Percentiles rank a stretch among this genome's conserved stretches.
Conservation (phyloP, 1,140 invertebrate genomes). For the Dreissena rostriformis region DNA sequence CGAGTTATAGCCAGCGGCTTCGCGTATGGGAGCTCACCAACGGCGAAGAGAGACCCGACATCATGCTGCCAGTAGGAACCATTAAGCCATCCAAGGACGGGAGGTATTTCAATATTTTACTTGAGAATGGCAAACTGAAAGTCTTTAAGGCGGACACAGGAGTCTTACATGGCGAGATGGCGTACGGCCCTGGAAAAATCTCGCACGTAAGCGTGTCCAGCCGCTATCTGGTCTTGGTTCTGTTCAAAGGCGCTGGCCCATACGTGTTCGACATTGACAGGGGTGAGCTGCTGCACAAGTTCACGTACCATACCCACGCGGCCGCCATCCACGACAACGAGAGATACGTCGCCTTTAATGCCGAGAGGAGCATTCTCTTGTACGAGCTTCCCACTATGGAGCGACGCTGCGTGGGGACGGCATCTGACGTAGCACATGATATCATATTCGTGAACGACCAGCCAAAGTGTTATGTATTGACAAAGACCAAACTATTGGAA, state of each 20-base stretch:
- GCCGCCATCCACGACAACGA: conserved; percentile 95
- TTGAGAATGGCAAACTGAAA: conserved; percentile 62
- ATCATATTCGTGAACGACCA: conserved; percentile 64
- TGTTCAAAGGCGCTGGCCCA: conserved; percentile 94
- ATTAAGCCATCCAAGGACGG: conserved; percentile 71
- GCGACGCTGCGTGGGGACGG: conserved; percentile 64
- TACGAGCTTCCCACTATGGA: conserved; percentile 84
- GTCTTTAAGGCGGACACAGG: conserved; percentile 70
- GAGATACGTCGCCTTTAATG: conserved; percentile 92
- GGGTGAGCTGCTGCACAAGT: conserved; percentile 65
- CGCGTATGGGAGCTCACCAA: conserved; percentile 72
- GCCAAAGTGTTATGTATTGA: conserved; percentile 71
- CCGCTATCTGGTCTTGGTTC: conserved; percentile 91
- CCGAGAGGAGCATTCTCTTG: conserved; percentile 88
- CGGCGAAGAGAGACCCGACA: conserved; percentile 71
- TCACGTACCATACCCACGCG: conserved; percentile 89
- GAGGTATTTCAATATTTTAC: conserved; percentile 68
- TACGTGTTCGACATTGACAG: conserved; percentile 86
- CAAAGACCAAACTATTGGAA: conserved; percentile 67
- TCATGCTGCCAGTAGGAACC: conserved; percentile 84
- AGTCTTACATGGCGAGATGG: conserved; percentile 65
- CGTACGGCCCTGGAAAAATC: conserved; percentile 63
- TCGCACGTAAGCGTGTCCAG: conserved; percentile 88
- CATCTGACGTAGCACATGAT: conserved; percentile 68
- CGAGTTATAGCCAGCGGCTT: conserved; percentile 62